These are phyloP conservation scores for Drosophila ercepeae DNA, from an alignment of 1,140 invertebrate species.

Conservation along the genomic window DNA sequence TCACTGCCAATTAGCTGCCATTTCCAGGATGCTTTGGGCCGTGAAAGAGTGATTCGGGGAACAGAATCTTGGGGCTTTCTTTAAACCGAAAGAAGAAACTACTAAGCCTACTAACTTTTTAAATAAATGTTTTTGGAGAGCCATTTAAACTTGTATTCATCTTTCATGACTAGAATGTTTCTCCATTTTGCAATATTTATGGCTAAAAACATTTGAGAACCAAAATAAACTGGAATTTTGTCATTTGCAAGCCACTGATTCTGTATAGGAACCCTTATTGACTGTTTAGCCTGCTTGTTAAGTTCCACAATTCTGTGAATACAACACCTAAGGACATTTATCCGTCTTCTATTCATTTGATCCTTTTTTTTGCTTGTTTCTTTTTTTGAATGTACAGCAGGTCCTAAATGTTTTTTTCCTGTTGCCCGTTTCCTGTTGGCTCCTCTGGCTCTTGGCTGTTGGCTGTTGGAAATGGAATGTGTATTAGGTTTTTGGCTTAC, in stretches of 20 bases:
- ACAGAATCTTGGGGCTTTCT: not conserved
- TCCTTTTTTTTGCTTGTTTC: not conserved
- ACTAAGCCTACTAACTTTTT: too few relatives aligned
- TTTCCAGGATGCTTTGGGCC: not conserved
- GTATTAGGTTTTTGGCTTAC: conserved; percentile 74
- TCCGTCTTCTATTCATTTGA: not conserved
- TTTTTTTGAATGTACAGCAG: not conserved
- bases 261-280: conserved; percentile 15
- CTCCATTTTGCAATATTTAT: not conserved
- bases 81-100: too few relatives aligned
- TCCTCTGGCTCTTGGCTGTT: conserved; percentile 3
- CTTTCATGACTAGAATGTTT: not conserved
- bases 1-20: conserved; percentile 51
- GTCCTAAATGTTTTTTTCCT: conserved; percentile 35
- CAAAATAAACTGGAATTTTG: not conserved
- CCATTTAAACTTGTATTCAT: not conserved
- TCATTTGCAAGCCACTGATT: not conserved
- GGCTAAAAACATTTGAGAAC: not conserved
- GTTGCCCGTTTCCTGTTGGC: conserved; percentile 24
- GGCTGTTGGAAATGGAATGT: conserved; percentile 43
- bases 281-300: conserved; percentile 28
- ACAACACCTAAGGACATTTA: conserved; percentile 29
- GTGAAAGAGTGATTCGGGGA: not conserved
- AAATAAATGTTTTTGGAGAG: too few relatives aligned
- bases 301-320: conserved; percentile 8